Evolutionary conservation across 1,140 invertebrate genomes (phyloP).

Genomic region (Mercenaria mercenaria): DNA sequence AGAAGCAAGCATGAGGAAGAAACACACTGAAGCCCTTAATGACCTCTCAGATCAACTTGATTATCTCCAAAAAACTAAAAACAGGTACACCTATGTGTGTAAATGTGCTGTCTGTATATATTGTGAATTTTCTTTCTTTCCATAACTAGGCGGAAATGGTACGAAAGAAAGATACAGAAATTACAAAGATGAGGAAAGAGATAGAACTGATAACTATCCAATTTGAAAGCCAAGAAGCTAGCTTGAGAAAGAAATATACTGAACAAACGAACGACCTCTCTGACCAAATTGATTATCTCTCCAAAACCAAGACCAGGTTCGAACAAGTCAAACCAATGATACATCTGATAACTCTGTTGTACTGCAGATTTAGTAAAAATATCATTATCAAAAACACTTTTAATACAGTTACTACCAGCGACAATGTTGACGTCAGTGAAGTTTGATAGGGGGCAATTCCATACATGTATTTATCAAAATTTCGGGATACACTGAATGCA

Average conservation of each 20-base stretch:
- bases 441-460: too few relatives aligned
- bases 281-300: conserved; percentile 84
- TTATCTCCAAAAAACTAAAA: conserved; percentile 82
- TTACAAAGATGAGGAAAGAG: conserved; percentile 85
- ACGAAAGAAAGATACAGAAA: conserved; percentile 83
- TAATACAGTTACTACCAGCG: too few relatives aligned
- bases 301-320: conserved; percentile 84
- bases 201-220: conserved; percentile 82
- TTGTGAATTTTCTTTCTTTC: not conserved
- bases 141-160: conserved; percentile 79
- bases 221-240: conserved; percentile 81
- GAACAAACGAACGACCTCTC: conserved; percentile 84
- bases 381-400: too few relatives aligned
- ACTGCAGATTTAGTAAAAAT: not conserved
- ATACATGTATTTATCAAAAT: too few relatives aligned
- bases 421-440: too few relatives aligned
- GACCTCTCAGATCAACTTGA: conserved; percentile 85
- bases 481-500: too few relatives aligned
- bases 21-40: conserved; percentile 84
- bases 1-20: conserved; percentile 83
- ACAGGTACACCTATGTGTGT: conserved; percentile 75
- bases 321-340: conserved; percentile 17
- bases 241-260: conserved; percentile 84
- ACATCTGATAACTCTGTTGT: not conserved
- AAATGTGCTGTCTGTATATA: not conserved